Evolutionary conservation across 2,888 invertebrate species (phyloP).

Genomic region (Acronicta psi): DNA sequence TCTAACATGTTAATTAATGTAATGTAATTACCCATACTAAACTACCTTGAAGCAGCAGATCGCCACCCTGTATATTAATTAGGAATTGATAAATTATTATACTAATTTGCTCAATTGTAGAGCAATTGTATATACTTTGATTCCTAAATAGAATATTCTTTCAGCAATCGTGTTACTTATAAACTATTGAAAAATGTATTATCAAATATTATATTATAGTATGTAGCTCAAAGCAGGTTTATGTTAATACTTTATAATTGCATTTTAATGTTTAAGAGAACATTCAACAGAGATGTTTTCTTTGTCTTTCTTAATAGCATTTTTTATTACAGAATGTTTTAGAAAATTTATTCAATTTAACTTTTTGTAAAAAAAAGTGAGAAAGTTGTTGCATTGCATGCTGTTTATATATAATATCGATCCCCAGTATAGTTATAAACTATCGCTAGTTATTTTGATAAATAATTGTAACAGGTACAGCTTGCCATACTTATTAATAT

Average conservation of each 20-base stretch:
- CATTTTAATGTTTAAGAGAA: constrained; percentile 43
- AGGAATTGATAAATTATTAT: constrained; percentile 67
- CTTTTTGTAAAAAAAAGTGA: constrained; percentile 21
- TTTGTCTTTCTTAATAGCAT: constrained; percentile 27
- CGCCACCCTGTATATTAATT: too few species aligned
- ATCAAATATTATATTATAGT: constrained; percentile 29
- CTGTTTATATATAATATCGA: constrained; percentile 23
- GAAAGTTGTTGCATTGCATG: constrained; percentile 46
- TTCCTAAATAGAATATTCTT: constrained; percentile 58
- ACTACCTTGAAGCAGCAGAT: too few species aligned
- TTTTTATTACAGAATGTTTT: constrained; percentile 28
- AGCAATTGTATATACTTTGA: constrained; percentile 53
- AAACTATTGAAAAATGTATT: constrained; percentile 41
- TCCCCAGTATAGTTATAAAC: constrained; percentile 9
- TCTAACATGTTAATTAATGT: too few species aligned
- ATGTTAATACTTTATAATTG: constrained; percentile 35
- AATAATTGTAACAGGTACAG: constrained; percentile 21
- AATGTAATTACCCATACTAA: too few species aligned
- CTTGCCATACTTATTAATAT: constrained; percentile 42
- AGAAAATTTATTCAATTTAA: constrained; percentile 20
- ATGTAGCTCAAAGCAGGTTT: constrained; percentile 56
- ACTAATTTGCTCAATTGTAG: constrained; percentile 60
- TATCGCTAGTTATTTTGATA: constrained; percentile 20
- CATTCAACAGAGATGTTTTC: constrained; percentile 19
- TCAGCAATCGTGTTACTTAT: constrained; percentile 39